These are phyloP conservation scores for Astur gentilis DNA, from an alignment of 2,113 vertebrate species.

Conservation along the genomic window DNA sequence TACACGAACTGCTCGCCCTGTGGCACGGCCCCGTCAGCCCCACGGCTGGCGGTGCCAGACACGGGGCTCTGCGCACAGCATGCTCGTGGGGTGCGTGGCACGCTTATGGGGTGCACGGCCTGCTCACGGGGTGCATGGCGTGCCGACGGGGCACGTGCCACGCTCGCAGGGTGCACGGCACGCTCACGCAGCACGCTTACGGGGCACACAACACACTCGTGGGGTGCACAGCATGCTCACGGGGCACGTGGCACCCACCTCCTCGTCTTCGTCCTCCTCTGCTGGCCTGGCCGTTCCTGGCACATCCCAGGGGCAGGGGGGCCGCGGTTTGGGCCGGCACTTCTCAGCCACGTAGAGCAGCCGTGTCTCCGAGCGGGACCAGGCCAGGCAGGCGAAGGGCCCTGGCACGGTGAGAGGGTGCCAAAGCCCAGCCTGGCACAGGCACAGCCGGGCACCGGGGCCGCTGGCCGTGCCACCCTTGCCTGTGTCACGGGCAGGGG, in stretches of 20 bases:
- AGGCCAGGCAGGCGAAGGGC: conserved; percentile 91
- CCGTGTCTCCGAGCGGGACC: conserved; percentile 89
- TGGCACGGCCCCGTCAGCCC: background rate
- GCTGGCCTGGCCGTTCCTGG: fast-evolving
- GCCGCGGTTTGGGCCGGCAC: conserved; percentile 79
- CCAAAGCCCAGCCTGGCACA: background rate
- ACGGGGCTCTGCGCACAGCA: background rate
- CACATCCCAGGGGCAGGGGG: conserved; percentile 74
- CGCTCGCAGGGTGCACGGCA: background rate
- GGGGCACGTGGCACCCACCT: background rate
- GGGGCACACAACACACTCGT: fast-evolving
- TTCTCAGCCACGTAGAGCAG: conserved; percentile 93
- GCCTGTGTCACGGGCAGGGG: fast-evolving
- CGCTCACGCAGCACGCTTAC: fast-evolving
- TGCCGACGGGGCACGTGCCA: too few relatives aligned
- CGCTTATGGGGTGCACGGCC: fast-evolving
- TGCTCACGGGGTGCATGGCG: too few relatives aligned
- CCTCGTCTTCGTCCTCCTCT: background rate
- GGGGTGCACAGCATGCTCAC: fast-evolving
- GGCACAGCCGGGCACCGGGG: background rate
- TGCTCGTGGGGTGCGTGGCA: background rate
- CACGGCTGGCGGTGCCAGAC: fast-evolving
- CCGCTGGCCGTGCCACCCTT: fast-evolving
- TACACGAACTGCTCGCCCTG: conserved; percentile 88
- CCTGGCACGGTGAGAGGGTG: conserved; percentile 63